phyloP scores from a whole-genome alignment of 2,797 vertebrate species.

The Paedocypris micromegethes region DNA sequence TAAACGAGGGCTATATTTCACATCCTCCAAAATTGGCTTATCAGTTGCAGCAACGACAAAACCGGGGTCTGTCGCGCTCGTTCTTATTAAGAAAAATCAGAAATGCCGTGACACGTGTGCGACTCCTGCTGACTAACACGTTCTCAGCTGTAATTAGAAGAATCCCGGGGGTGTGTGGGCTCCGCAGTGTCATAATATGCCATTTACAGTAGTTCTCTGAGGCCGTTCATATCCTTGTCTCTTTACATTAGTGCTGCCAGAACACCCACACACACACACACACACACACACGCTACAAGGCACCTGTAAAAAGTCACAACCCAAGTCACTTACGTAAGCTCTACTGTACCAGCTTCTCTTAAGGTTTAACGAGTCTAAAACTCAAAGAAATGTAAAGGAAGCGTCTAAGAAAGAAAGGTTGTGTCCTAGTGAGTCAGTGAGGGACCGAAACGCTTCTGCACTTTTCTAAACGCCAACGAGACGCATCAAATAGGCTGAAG shows the following conservation, averaged over 20 bases:
- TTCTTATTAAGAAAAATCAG: slow-evolving; percentile 17
- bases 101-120: slow-evolving; percentile 3
- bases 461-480: no score
- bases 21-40: slow-evolving; percentile 1
- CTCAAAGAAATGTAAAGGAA: no score
- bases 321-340: not conserved
- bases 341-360: not conserved
- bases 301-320: slow-evolving; percentile 6
- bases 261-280: not conserved
- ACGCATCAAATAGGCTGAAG: no score
- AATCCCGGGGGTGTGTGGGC: slow-evolving; percentile 6
- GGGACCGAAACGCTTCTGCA: no score
- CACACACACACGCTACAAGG: not conserved
- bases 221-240: not conserved
- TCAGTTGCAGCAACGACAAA: slow-evolving; percentile 3
- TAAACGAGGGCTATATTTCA: not conserved
- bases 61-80: slow-evolving; percentile 5
- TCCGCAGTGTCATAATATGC: slow-evolving; percentile 15
- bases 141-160: slow-evolving; percentile 32
- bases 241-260: slow-evolving; percentile 9
- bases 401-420: no score
- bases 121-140: slow-evolving; percentile 27
- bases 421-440: no score
- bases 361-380: no score
- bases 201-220: slow-evolving; percentile 18